Percentiles rank a stretch among this genome's conserved stretches.
Conservation (phyloP, 2,113 vertebrate genomes). For the Sphaerodactylus townsendi region DNA sequence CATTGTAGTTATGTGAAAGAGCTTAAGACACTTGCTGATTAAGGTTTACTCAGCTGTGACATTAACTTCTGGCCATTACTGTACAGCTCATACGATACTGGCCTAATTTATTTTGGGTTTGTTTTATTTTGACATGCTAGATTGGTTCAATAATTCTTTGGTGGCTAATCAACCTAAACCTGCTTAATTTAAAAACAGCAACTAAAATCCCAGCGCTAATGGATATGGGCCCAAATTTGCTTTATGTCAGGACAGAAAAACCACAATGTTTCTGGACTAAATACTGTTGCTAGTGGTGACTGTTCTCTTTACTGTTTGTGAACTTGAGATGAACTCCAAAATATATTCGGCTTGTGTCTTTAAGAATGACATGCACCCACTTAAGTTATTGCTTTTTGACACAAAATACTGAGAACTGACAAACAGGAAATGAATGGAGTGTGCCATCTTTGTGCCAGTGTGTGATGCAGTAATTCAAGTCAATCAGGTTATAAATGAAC, state of each 20-base stretch:
- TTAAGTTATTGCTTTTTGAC: neutral
- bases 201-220: neutral
- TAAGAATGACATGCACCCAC: neutral
- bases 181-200: slow-evolving; percentile 3
- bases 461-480: neutral
- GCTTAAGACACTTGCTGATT: slow-evolving; percentile 21
- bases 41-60: slow-evolving; percentile 13
- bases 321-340: neutral
- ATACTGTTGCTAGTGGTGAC: neutral
- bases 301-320: neutral
- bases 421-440: neutral
- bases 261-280: neutral
- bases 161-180: neutral
- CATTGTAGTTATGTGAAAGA: neutral
- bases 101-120: neutral
- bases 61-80: slow-evolving; percentile 13
- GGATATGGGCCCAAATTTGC: neutral
- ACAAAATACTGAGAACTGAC: neutral
- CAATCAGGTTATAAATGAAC: neutral
- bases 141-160: slow-evolving; percentile 11
- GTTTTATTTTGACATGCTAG: slow-evolving; percentile 3
- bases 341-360: neutral
- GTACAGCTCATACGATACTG: neutral
- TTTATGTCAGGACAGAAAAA: neutral
- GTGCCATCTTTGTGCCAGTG: neutral